Conservation (phyloP, 2,797 vertebrate species). For the Tragelaphus oryx region DNA sequence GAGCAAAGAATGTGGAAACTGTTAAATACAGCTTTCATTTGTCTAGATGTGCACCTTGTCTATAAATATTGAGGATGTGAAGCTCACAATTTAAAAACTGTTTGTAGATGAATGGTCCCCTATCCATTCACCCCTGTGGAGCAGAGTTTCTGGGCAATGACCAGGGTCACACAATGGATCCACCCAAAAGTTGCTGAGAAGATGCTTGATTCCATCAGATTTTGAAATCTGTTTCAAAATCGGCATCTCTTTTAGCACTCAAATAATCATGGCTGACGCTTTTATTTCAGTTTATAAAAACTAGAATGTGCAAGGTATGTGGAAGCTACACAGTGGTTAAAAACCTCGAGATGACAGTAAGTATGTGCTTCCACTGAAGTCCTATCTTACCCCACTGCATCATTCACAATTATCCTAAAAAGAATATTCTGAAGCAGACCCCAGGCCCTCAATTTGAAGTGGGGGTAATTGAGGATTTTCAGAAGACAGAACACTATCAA, state of each 20-base stretch:
- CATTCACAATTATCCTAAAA: neutral
- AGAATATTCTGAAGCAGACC: neutral
- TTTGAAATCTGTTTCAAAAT: slow-evolving; percentile 35
- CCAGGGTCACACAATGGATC: neutral
- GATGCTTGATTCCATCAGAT: neutral
- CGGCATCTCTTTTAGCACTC: neutral
- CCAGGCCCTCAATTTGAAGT: neutral
- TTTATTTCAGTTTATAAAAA: neutral
- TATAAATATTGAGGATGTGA: neutral
- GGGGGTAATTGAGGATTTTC: neutral
- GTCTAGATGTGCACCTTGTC: neutral
- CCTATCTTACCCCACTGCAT: neutral
- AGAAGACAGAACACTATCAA: neutral
- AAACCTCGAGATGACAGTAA: neutral
- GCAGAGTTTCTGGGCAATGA: neutral
- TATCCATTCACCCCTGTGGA: neutral
- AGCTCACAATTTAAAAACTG: neutral
- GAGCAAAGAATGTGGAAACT: neutral
- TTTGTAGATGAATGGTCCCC: neutral
- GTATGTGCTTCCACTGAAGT: neutral
- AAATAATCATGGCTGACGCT: neutral
- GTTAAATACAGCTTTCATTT: neutral
- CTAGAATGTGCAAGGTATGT: neutral
- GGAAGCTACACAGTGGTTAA: neutral
- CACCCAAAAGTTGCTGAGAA: neutral